A percentile compares a stretch with the other conserved stretches of the same genome.
Evolutionary conservation across 2,113 vertebrate species (phyloP).

Genomic region (Trogon melanurus): DNA sequence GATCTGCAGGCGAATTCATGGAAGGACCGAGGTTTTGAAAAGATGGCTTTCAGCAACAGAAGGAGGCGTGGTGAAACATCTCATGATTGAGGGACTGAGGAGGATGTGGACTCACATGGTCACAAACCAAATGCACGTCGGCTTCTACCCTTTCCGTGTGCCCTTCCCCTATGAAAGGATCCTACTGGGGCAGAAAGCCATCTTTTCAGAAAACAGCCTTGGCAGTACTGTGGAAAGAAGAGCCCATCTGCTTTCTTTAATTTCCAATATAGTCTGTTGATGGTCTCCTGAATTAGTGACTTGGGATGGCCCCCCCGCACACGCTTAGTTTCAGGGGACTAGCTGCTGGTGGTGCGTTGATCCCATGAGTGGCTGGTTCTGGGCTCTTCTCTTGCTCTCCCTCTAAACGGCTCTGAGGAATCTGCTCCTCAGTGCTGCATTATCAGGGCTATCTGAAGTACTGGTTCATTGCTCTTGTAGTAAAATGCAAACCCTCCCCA

Average conservation of each 20-base stretch:
- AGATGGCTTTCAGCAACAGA: background rate
- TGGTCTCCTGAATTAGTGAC: background rate
- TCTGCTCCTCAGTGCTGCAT: background rate
- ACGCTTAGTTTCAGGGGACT: background rate
- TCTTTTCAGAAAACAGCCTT: background rate
- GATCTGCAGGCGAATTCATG: background rate
- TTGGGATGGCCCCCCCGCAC: background rate
- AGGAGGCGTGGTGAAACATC: background rate
- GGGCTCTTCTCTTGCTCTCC: background rate
- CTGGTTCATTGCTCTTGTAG: background rate
- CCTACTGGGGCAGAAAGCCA: background rate
- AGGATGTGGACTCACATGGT: background rate
- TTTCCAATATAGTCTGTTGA: background rate
- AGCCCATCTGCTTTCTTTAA: background rate
- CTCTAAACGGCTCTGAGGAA: background rate
- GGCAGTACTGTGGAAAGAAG: background rate
- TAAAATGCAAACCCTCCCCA: background rate
- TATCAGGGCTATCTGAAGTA: background rate
- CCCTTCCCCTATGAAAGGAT: background rate
- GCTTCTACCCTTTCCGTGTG: fast-evolving
- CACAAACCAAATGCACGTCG: background rate
- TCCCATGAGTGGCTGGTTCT: background rate
- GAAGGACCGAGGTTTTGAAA: background rate
- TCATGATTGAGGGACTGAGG: background rate
- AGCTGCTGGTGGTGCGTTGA: background rate